Conservation (phyloP, 2,797 vertebrate species). For the Acanthurus tractus region DNA sequence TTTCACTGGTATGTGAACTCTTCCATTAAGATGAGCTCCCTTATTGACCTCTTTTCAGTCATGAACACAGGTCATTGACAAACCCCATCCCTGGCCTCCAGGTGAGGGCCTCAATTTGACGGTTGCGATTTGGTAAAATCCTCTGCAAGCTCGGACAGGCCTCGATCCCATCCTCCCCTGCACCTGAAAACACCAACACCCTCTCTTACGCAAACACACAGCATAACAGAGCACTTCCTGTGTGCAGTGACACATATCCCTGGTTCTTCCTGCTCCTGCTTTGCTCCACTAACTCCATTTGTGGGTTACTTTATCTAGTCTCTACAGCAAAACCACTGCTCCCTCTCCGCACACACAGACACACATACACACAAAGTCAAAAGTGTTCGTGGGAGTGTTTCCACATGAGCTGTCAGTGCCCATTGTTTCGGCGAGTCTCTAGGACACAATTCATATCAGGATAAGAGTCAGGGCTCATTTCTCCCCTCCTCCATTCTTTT, state of each 20-base stretch:
- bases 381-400: slow-evolving; percentile 66
- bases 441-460: slow-evolving; percentile 72
- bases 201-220: slow-evolving; percentile 60
- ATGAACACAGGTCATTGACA: slow-evolving; percentile 48
- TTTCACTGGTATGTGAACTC: neutral
- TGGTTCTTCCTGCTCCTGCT: slow-evolving; percentile 64
- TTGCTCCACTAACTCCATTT: slow-evolving; percentile 64
- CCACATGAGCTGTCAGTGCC: slow-evolving; percentile 77
- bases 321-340: slow-evolving; percentile 27
- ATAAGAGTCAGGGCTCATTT: slow-evolving; percentile 69
- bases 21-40: neutral
- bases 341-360: slow-evolving; percentile 18
- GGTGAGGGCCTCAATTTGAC: slow-evolving; percentile 34
- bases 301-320: slow-evolving; percentile 44
- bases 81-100: slow-evolving; percentile 43
- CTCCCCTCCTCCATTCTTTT: slow-evolving; percentile 77
- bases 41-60: slow-evolving; percentile 30
- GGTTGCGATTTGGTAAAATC: slow-evolving; percentile 54
- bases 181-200: slow-evolving; percentile 75
- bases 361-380: slow-evolving; percentile 44
- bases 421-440: slow-evolving; percentile 75
- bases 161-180: slow-evolving; percentile 40
- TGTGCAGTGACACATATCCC: slow-evolving; percentile 77
- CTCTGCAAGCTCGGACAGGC: slow-evolving; percentile 76
- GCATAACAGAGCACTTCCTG: slow-evolving; percentile 75